A percentile compares a stretch with the other conserved stretches of the same genome.
Conservation (phyloP, 2,888 invertebrate genomes). For the Drosophila monieri region DNA sequence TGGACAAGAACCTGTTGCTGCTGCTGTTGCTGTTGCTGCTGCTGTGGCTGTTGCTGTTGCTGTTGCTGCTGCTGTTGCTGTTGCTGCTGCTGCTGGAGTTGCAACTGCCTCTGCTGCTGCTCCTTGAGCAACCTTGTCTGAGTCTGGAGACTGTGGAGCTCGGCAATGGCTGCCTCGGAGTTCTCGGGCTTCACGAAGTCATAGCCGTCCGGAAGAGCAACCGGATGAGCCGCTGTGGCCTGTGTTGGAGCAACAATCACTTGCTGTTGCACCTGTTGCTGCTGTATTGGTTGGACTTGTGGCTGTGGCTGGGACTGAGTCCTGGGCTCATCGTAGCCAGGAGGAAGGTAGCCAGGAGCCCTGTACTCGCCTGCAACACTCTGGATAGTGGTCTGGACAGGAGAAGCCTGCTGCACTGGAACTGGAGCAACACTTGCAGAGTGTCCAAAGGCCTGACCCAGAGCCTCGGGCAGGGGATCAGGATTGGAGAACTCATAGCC, state of each 20-base stretch:
- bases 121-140: slow-evolving; percentile 62
- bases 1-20: slow-evolving; percentile 40
- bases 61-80: slow-evolving; percentile 45
- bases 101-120: slow-evolving; percentile 59
- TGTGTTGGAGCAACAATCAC: slow-evolving; percentile 24
- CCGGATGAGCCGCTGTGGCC: slow-evolving; percentile 40
- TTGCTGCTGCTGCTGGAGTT: slow-evolving; percentile 42
- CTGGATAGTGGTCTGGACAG: slow-evolving; percentile 13
- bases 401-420: slow-evolving; percentile 6
- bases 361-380: slow-evolving; percentile 41
- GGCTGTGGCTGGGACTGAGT: slow-evolving; percentile 15
- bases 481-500: slow-evolving; percentile 65
- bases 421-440: slow-evolving; percentile 5
- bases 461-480: slow-evolving; percentile 26
- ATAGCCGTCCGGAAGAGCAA: slow-evolving; percentile 67
- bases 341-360: slow-evolving; percentile 64
- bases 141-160: slow-evolving; percentile 74
- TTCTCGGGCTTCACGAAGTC: slow-evolving; percentile 74
- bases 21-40: slow-evolving; percentile 20
- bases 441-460: slow-evolving; percentile 16
- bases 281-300: slow-evolving; percentile 27
- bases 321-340: slow-evolving; percentile 53
- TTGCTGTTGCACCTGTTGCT: slow-evolving; percentile 28
- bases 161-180: slow-evolving; percentile 72
- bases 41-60: slow-evolving; percentile 1